These are phyloP conservation scores for Remorina albescens DNA, from an alignment of 2,797 vertebrate genomes.

Conservation along the genomic window DNA sequence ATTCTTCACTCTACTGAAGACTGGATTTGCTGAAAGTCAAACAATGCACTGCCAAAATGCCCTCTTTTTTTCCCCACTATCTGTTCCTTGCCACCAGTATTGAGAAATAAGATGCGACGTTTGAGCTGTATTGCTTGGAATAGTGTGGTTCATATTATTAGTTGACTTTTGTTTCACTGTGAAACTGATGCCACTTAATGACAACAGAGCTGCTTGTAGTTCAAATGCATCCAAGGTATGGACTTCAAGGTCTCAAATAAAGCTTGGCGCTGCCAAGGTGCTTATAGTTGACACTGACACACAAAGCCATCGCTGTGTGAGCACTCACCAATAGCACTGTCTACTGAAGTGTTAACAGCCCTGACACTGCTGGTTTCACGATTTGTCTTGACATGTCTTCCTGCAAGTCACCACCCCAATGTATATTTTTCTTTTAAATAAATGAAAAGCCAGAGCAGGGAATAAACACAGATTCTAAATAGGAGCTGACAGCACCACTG, in stretches of 20 bases:
- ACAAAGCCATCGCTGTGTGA: conserved; percentile 64
- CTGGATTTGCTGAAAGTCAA: conserved; percentile 67
- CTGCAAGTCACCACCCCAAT: conserved; percentile 64
- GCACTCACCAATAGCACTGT: conserved; percentile 60
- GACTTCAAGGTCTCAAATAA: neutral
- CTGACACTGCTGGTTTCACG: conserved; percentile 72
- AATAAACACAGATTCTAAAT: conserved; percentile 77
- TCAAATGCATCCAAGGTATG: conserved; percentile 1
- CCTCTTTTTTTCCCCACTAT: neutral
- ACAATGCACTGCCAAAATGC: conserved; percentile 49
- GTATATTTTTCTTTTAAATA: conserved; percentile 80
- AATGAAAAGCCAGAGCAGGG: conserved; percentile 73
- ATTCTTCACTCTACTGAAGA: conserved; percentile 62
- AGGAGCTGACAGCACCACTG: conserved; percentile 74
- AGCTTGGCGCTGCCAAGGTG: neutral
- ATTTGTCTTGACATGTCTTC: conserved; percentile 69
- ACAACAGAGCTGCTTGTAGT: conserved; percentile 1
- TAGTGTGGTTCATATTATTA: conserved; percentile 9
- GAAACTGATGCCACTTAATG: conserved; percentile 22
- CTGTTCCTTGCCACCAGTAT: conserved; percentile 1
- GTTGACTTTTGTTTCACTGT: conserved; percentile 5
- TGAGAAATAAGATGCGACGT: conserved; percentile 13
- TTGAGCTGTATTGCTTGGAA: neutral
- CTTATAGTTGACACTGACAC: conserved; percentile 65
- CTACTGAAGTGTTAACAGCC: conserved; percentile 76